Conservation (phyloP, 2,888 invertebrate genomes). For the Ophion slaviceki region DNA sequence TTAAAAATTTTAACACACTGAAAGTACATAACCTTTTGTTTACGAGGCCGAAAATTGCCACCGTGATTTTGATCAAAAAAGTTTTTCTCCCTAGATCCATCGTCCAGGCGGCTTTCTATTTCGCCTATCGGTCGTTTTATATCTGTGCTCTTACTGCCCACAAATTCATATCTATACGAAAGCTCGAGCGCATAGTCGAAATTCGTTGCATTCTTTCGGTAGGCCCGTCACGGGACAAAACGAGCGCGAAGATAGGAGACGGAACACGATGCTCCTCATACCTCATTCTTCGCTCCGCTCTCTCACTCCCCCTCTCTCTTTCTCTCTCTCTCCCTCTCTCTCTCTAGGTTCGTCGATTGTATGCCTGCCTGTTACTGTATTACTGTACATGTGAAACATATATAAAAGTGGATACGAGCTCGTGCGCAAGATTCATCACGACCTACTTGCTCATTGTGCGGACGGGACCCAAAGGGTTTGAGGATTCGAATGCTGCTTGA, state of each 20-base stretch:
- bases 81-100: conserved; percentile 2
- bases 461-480: conserved; percentile 44
- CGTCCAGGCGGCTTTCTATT: conserved; percentile 2
- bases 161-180: conserved; percentile 14
- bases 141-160: background rate
- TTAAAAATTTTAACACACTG: too few species aligned
- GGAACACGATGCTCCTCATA: conserved; percentile 11
- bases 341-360: background rate
- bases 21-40: background rate
- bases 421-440: conserved; percentile 47
- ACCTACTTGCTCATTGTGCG: conserved; percentile 53
- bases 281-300: conserved; percentile 1
- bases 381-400: conserved; percentile 10
- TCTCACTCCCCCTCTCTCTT: background rate
- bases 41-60: conserved; percentile 12
- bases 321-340: background rate
- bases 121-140: background rate
- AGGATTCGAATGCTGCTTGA: conserved; percentile 8
- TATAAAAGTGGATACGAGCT: conserved; percentile 24
- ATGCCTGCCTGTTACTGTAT: background rate
- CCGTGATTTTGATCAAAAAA: conserved; percentile 7
- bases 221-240: conserved; percentile 16
- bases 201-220: conserved; percentile 26
- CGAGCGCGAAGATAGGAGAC: conserved; percentile 28
- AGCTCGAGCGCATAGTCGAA: background rate